Percentiles rank a stretch among this genome's conserved stretches.
These are phyloP conservation scores for Trididemnum miniatum DNA, from an alignment of 23 tunicate species.

Conservation along the genomic window DNA sequence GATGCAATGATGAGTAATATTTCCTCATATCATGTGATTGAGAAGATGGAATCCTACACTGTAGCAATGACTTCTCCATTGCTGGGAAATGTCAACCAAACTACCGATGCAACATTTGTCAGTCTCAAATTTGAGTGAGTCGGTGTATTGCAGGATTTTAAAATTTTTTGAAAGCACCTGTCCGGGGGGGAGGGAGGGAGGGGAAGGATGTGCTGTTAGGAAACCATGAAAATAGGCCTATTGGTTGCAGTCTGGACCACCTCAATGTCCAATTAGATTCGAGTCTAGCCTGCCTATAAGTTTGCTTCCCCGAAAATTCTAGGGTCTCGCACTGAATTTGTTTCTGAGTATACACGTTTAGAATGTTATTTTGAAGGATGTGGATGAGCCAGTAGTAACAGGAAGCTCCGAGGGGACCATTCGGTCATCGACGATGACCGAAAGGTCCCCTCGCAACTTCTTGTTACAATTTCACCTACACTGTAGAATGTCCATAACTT, in stretches of 20 bases:
- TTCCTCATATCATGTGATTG: not conserved
- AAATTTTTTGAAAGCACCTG: not conserved
- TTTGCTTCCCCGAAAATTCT: too few relatives aligned
- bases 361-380: too few relatives aligned
- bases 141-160: not conserved
- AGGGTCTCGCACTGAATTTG: not conserved
- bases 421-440: too few relatives aligned
- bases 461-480: too few relatives aligned
- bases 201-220: not conserved
- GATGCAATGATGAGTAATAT: not conserved
- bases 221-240: not conserved
- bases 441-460: too few relatives aligned
- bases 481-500: too few relatives aligned
- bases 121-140: not conserved
- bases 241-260: not conserved
- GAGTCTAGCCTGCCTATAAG: too few relatives aligned
- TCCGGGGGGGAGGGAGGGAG: not conserved
- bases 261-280: too few relatives aligned
- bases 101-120: not conserved
- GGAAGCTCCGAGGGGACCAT: too few relatives aligned
- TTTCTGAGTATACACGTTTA: not conserved
- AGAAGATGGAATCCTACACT: constrained; percentile 4
- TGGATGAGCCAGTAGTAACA: too few relatives aligned
- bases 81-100: not conserved
- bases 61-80: not conserved